Percentiles rank a stretch among this genome's conserved stretches.
These are phyloP conservation scores for Acromyrmex heyeri DNA, from an alignment of 1,140 invertebrate genomes.

Conservation along the genomic window DNA sequence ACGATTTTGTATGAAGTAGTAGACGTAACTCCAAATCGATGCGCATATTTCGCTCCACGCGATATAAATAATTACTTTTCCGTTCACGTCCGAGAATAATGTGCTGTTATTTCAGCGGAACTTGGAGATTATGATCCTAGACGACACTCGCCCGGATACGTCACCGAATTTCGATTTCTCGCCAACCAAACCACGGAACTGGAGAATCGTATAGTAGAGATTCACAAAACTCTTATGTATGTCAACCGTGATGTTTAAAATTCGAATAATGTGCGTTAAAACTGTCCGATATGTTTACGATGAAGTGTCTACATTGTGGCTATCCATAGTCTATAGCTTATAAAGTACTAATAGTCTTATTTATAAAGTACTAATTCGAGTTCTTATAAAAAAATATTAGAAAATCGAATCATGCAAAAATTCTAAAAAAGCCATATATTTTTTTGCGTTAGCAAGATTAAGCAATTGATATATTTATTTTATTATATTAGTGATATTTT, in stretches of 20 bases:
- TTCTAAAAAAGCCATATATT: not conserved
- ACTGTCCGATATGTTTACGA: not conserved
- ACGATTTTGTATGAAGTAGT: not conserved
- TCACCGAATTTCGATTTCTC: constrained; percentile 98
- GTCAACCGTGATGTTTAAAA: constrained; percentile 70
- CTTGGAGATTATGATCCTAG: constrained; percentile 98
- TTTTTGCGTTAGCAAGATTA: not conserved
- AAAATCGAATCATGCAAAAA: not conserved
- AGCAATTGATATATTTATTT: not conserved
- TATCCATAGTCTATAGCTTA: not conserved
- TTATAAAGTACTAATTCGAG: not conserved
- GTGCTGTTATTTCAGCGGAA: constrained; percentile 92
- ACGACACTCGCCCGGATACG: constrained; percentile 95
- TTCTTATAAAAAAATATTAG: not conserved
- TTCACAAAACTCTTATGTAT: constrained; percentile 95
- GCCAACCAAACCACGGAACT: constrained; percentile 97
- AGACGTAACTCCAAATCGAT: not conserved
- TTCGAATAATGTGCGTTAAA: constrained; percentile 19
- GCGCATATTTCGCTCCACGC: not conserved
- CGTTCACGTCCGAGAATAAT: not conserved
- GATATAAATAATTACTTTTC: not conserved
- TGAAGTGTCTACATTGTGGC: not conserved
- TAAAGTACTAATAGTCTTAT: no score
- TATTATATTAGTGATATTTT: not conserved
- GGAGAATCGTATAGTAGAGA: constrained; percentile 95